A percentile compares a stretch with the other conserved stretches of the same genome.
Evolutionary conservation across 2,888 invertebrate genomes (phyloP).

Genomic region (Drosophila greeni): DNA sequence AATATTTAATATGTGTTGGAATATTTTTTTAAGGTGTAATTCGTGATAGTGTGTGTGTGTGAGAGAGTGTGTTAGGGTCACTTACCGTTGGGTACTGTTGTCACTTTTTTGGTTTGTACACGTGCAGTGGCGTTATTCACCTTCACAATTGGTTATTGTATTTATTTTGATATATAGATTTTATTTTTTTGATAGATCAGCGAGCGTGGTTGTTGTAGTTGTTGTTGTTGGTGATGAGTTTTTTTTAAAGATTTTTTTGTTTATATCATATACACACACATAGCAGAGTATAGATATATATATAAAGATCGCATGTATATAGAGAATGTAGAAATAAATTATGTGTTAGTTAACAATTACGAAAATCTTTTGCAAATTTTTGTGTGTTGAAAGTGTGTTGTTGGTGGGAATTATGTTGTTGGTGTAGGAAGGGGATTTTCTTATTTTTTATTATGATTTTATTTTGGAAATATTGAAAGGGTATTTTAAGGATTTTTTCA

Average conservation of each 20-base stretch:
- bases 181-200: slow-evolving; percentile 56
- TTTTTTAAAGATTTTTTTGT: slow-evolving; percentile 35
- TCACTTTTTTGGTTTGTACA: slow-evolving; percentile 97
- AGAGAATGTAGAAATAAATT: slow-evolving; percentile 70
- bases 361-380: slow-evolving; percentile 38
- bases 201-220: slow-evolving; percentile 43
- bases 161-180: slow-evolving; percentile 30
- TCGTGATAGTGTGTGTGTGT: background rate
- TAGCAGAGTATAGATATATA: slow-evolving; percentile 32
- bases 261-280: slow-evolving; percentile 49
- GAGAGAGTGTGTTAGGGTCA: slow-evolving; percentile 58
- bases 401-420: slow-evolving; percentile 3
- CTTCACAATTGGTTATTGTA: slow-evolving; percentile 80
- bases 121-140: slow-evolving; percentile 99
- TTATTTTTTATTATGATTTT: background rate
- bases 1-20: slow-evolving; percentile 29
- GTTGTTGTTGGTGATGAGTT: slow-evolving; percentile 57
- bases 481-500: no score
- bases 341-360: slow-evolving; percentile 70
- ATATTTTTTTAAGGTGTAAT: slow-evolving; percentile 24
- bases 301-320: slow-evolving; percentile 64
- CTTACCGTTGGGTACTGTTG: slow-evolving; percentile 94
- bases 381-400: slow-evolving; percentile 24
- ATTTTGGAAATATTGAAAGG: background rate
- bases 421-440: background rate